Percentiles rank a stretch among this genome's conserved stretches.
These are phyloP conservation scores for Ostrea edulis DNA, from an alignment of 1,140 invertebrate genomes.

Conservation along the genomic window DNA sequence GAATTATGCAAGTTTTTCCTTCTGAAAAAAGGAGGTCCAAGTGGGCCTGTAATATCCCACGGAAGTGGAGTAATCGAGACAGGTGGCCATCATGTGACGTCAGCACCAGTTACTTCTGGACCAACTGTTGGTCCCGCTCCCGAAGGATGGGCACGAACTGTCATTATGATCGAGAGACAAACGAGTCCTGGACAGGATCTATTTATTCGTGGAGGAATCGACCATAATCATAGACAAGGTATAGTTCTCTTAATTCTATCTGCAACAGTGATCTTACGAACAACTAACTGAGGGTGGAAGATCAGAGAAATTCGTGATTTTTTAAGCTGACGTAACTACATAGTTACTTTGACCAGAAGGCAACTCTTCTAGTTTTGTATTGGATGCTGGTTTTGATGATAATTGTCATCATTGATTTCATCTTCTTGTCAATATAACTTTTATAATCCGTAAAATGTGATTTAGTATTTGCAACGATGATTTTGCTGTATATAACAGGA, in stretches of 20 bases:
- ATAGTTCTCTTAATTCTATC: background rate
- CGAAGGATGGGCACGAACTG: constrained; percentile 67
- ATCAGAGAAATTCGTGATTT: no score
- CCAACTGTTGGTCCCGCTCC: constrained; percentile 35
- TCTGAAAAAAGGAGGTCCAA: constrained; percentile 27
- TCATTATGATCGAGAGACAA: constrained; percentile 77
- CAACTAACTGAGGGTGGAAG: no score
- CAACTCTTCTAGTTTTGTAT: no score
- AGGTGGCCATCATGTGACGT: background rate
- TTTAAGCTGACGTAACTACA: no score
- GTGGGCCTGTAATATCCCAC: background rate
- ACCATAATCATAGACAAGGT: constrained; percentile 62
- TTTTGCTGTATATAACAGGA: constrained; percentile 49
- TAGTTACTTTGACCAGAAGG: no score
- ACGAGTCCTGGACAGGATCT: constrained; percentile 80
- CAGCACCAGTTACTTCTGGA: constrained; percentile 4
- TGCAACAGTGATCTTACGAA: no score
- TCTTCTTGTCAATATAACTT: no score
- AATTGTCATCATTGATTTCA: no score
- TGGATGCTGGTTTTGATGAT: no score
- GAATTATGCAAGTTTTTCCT: no score
- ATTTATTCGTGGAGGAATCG: constrained; percentile 80
- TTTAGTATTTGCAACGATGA: background rate
- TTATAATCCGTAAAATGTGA: no score
- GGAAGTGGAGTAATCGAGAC: background rate